phyloP scores from a whole-genome alignment of 2,797 vertebrate genomes.

The Pempheris klunzingeri region DNA sequence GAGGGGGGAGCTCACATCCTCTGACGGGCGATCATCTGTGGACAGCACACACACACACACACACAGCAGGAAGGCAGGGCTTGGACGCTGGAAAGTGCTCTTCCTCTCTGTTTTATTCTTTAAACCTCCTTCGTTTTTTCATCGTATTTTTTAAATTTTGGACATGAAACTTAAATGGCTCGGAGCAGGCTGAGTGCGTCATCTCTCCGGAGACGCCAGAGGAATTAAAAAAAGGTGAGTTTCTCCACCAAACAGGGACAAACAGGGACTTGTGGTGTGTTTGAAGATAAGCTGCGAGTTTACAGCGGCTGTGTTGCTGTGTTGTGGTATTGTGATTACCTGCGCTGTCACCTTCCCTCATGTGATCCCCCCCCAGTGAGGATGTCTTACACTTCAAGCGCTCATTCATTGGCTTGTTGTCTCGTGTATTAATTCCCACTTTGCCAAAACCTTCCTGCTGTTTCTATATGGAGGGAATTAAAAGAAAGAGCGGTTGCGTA shows the following conservation, averaged over 20 bases:
- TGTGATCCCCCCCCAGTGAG: background rate
- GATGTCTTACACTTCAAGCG: background rate
- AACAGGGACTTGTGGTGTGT: constrained; percentile 24
- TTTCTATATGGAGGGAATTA: constrained; percentile 9
- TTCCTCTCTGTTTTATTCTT: background rate
- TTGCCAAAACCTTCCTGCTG: background rate
- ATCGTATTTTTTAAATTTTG: background rate
- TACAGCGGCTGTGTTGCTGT: too few relatives aligned
- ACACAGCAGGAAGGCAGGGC: too few relatives aligned
- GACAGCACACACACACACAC: background rate
- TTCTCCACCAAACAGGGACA: background rate
- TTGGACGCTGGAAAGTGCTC: background rate
- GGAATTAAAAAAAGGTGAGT: constrained; percentile 62
- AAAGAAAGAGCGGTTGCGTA: constrained; percentile 29
- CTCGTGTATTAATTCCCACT: background rate
- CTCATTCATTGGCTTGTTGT: background rate
- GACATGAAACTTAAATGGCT: constrained; percentile 25
- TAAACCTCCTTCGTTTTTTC: background rate
- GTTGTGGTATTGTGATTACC: background rate
- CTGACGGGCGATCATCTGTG: background rate
- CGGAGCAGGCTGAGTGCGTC: constrained; percentile 33
- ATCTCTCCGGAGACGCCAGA: background rate
- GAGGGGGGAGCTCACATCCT: background rate
- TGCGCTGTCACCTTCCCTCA: background rate
- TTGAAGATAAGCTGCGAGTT: background rate